phyloP scores from a whole-genome alignment of 2,113 vertebrate genomes.

The Otocyon megalotis region DNA sequence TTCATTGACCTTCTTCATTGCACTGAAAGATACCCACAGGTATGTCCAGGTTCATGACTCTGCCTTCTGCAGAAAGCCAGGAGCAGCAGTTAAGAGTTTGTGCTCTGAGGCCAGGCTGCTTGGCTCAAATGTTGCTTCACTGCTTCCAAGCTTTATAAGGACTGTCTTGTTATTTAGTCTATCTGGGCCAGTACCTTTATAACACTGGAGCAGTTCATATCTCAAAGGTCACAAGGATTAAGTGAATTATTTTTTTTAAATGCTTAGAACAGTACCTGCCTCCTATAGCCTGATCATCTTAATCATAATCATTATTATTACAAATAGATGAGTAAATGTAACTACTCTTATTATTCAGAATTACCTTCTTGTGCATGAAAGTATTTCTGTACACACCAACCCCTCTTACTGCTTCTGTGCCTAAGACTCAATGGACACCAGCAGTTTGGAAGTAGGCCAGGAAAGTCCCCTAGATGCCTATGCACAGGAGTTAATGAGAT shows the following conservation, averaged over 20 bases:
- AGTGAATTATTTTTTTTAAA: background rate
- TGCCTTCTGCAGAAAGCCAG: accelerated
- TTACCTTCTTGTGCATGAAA: background rate
- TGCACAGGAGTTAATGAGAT: accelerated
- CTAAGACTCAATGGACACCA: background rate
- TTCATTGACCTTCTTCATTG: background rate
- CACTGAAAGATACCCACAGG: too few relatives aligned
- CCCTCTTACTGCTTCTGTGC: background rate
- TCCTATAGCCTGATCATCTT: background rate
- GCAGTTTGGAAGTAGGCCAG: background rate
- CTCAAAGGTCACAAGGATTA: background rate
- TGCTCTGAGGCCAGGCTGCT: background rate
- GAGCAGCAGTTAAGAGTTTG: accelerated
- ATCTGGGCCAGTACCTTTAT: accelerated
- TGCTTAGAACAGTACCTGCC: background rate
- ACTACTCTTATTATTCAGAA: background rate
- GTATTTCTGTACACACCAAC: background rate
- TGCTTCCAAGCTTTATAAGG: too few relatives aligned
- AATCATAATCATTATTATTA: background rate
- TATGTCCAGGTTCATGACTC: too few relatives aligned
- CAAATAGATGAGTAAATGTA: background rate
- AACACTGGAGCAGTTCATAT: background rate
- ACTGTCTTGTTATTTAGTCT: background rate
- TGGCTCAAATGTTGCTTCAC: accelerated
- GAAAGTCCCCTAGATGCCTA: accelerated